These are phyloP conservation scores for Podarcis lilfordi DNA, from an alignment of 2,797 vertebrate species.

Conservation along the genomic window DNA sequence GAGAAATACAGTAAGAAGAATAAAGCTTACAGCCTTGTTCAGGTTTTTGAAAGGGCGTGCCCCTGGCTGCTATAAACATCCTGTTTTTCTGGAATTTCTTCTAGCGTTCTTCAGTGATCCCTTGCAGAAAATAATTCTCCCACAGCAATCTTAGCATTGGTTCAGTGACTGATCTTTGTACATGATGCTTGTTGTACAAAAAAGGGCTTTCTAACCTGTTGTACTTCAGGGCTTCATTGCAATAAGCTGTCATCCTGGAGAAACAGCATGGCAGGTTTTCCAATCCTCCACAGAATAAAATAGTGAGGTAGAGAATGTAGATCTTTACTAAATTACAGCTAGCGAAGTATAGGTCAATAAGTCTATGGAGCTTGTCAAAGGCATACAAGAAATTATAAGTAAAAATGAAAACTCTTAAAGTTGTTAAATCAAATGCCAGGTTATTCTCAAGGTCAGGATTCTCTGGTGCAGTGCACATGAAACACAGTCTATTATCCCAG, in stretches of 20 bases:
- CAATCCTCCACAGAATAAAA: background rate
- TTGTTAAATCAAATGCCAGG: slow-evolving; percentile 11
- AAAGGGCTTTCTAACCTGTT: slow-evolving; percentile 29
- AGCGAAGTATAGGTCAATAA: slow-evolving; percentile 24
- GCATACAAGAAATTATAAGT: slow-evolving; percentile 15
- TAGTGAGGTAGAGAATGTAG: background rate
- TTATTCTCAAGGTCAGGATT: slow-evolving; percentile 36
- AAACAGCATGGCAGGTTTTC: background rate
- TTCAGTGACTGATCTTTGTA: background rate
- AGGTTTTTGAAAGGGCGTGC: background rate
- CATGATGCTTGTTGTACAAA: background rate
- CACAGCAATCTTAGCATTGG: background rate
- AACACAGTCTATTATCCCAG: background rate
- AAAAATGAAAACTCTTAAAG: slow-evolving; percentile 41
- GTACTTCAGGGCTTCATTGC: background rate
- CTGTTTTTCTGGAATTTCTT: background rate
- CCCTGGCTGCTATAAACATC: background rate
- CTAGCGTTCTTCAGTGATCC: background rate
- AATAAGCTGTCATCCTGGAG: slow-evolving; percentile 1
- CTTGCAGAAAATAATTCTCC: background rate
- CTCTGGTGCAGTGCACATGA: slow-evolving; percentile 15
- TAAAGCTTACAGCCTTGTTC: background rate
- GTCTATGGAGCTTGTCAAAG: slow-evolving; percentile 31
- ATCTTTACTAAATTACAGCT: slow-evolving; percentile 10
- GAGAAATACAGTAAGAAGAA: background rate